Evolutionary conservation across 2,113 vertebrate species (phyloP).

Genomic region (Malurus cyaneus): DNA sequence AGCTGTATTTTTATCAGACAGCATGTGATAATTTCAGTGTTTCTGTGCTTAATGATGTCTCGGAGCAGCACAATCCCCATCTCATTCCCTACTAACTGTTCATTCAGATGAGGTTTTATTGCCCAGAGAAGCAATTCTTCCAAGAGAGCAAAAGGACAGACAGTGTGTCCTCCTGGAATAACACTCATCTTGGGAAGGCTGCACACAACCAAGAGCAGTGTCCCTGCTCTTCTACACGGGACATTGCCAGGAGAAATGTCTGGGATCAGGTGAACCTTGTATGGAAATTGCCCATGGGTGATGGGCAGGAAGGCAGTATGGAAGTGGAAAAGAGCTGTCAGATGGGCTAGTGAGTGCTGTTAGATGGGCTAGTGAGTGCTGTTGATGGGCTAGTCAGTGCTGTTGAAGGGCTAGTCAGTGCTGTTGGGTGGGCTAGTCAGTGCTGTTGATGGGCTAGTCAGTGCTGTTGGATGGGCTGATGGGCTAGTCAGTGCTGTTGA

Average conservation of each 20-base stretch:
- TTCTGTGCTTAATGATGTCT: not conserved
- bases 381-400: too few relatives aligned
- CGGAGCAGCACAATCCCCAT: not conserved
- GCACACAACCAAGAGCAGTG: accelerated
- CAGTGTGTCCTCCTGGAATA: not conserved
- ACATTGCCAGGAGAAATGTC: not conserved
- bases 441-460: too few relatives aligned
- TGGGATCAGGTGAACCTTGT: not conserved
- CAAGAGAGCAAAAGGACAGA: not conserved
- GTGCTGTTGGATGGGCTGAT: too few relatives aligned
- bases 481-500: too few relatives aligned
- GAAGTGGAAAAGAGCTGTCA: not conserved
- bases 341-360: not conserved
- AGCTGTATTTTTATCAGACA: not conserved
- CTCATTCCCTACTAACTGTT: not conserved
- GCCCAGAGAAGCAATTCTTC: not conserved
- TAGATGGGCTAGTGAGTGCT: too few relatives aligned
- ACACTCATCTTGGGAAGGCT: not conserved
- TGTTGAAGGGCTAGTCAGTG: too few relatives aligned
- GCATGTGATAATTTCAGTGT: not conserved
- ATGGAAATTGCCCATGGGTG: not conserved
- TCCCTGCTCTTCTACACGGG: accelerated
- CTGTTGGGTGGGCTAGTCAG: too few relatives aligned
- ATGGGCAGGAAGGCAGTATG: not conserved
- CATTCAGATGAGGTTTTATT: accelerated